A percentile compares a stretch with the other conserved stretches of the same genome.
Evolutionary conservation across 2,888 invertebrate genomes (phyloP).

Genomic region (Idaea straminata): DNA sequence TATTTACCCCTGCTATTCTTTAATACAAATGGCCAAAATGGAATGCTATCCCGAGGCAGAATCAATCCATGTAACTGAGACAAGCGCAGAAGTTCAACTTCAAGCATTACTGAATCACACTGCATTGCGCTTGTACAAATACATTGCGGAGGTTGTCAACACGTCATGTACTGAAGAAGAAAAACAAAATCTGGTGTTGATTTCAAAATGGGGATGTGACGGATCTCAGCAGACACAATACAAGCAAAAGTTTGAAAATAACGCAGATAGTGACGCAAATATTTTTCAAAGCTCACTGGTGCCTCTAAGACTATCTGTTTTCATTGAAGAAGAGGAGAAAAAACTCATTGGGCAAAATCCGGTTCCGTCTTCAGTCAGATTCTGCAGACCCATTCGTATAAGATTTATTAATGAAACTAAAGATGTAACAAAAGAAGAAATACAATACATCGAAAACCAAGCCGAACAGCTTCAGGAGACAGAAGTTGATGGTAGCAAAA

Average conservation of each 20-base stretch:
- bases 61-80: conserved; percentile 17
- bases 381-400: conserved; percentile 24
- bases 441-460: conserved; percentile 16
- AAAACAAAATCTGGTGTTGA: conserved; percentile 9
- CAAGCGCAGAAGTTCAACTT: conserved; percentile 18
- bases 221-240: conserved; percentile 33
- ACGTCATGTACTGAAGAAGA: conserved; percentile 9
- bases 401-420: conserved; percentile 16
- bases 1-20: conserved; percentile 19
- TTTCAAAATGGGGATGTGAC: conserved; percentile 24
- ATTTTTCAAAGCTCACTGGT: conserved; percentile 33
- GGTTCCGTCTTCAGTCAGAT: conserved; percentile 29
- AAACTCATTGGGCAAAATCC: conserved; percentile 34
- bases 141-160: conserved; percentile 11
- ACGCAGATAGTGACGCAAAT: conserved; percentile 26
- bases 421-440: conserved; percentile 25
- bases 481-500: conserved; percentile 5
- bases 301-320: conserved; percentile 7
- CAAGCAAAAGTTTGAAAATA: conserved; percentile 32
- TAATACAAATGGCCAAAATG: conserved; percentile 16
- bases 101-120: conserved; percentile 21
- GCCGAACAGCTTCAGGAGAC: conserved; percentile 8
- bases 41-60: conserved; percentile 20
- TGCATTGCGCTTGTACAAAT: conserved; percentile 9
- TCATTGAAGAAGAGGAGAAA: conserved; percentile 7